phyloP scores from a whole-genome alignment of 2,888 invertebrate species.

The Eupithecia inturbata region DNA sequence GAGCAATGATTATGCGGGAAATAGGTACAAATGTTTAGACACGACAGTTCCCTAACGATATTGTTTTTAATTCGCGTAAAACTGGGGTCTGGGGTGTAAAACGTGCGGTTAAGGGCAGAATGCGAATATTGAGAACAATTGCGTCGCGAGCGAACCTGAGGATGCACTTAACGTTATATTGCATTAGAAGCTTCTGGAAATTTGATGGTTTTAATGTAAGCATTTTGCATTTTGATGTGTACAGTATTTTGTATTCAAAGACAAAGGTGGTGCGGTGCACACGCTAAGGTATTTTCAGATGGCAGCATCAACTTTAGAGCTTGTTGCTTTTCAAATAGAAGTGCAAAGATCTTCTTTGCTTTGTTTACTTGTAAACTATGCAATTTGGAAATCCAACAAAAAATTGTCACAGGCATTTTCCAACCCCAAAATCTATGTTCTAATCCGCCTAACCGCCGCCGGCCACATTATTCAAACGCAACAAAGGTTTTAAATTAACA shows the following conservation, averaged over 20 bases:
- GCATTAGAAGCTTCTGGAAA: constrained; percentile 5
- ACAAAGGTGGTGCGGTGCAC: background rate
- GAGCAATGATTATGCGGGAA: constrained; percentile 63
- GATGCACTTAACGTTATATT: constrained; percentile 10
- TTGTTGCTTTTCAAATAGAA: background rate
- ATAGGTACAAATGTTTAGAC: constrained; percentile 57
- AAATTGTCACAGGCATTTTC: constrained; percentile 3
- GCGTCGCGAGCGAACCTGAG: background rate
- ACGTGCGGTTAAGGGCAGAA: constrained; percentile 26
- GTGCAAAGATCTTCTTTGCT: background rate
- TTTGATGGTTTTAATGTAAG: constrained; percentile 12
- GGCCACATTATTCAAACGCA: constrained; percentile 31
- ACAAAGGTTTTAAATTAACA: constrained; percentile 43
- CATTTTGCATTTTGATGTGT: background rate
- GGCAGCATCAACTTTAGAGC: background rate
- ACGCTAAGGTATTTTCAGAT: background rate
- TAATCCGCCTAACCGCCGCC: constrained; percentile 25
- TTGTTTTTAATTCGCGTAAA: constrained; percentile 37
- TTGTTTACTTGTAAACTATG: background rate
- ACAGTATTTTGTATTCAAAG: background rate
- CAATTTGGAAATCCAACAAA: background rate
- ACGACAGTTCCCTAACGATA: constrained; percentile 36
- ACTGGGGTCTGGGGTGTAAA: constrained; percentile 28
- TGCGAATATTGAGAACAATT: constrained; percentile 22
- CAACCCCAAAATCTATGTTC: constrained; percentile 18